A percentile compares a stretch with the other conserved stretches of the same genome.
phyloP scores from a whole-genome alignment of 2,888 invertebrate genomes.

The Allophyes oxyacanthae region DNA sequence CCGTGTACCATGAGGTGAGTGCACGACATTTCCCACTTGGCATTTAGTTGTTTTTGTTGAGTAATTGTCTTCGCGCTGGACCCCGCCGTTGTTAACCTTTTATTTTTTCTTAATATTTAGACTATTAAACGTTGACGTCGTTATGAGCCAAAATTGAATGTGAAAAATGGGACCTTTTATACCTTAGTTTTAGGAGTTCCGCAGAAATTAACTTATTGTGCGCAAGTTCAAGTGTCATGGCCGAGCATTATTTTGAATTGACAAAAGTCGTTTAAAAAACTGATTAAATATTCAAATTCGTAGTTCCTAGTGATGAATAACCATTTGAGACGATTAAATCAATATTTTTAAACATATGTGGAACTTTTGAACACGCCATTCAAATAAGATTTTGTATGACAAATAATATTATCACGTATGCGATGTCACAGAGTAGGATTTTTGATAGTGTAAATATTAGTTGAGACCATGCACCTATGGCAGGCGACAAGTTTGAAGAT shows the following conservation, averaged over 20 bases:
- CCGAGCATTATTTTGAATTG: slow-evolving; percentile 32
- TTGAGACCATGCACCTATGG: slow-evolving; percentile 38
- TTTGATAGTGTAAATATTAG: slow-evolving; percentile 44
- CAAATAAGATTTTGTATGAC: slow-evolving; percentile 28
- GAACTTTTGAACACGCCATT: slow-evolving; percentile 13
- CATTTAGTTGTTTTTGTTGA: slow-evolving; percentile 82
- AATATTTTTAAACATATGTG: slow-evolving; percentile 35
- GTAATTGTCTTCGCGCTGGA: slow-evolving; percentile 69
- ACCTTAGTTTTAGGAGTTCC: neutral
- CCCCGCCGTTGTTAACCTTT: slow-evolving; percentile 59
- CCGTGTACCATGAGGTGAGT: slow-evolving; percentile 86
- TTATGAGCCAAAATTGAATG: slow-evolving; percentile 28
- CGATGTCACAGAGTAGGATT: slow-evolving; percentile 15
- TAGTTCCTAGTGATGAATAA: slow-evolving; percentile 8
- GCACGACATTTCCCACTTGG: slow-evolving; percentile 81
- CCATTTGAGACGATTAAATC: slow-evolving; percentile 15
- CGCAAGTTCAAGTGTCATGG: slow-evolving; percentile 33
- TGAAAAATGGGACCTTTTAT: slow-evolving; percentile 2
- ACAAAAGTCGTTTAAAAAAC: slow-evolving; percentile 33
- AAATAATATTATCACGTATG: slow-evolving; percentile 37
- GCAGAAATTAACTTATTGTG: neutral
- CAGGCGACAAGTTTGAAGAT: slow-evolving; percentile 37
- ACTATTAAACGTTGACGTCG: slow-evolving; percentile 32
- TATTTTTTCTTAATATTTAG: slow-evolving; percentile 37
- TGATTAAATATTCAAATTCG: slow-evolving; percentile 30